phyloP scores from a whole-genome alignment of 2,888 invertebrate species.

The Caenorhabditis sp. region DNA sequence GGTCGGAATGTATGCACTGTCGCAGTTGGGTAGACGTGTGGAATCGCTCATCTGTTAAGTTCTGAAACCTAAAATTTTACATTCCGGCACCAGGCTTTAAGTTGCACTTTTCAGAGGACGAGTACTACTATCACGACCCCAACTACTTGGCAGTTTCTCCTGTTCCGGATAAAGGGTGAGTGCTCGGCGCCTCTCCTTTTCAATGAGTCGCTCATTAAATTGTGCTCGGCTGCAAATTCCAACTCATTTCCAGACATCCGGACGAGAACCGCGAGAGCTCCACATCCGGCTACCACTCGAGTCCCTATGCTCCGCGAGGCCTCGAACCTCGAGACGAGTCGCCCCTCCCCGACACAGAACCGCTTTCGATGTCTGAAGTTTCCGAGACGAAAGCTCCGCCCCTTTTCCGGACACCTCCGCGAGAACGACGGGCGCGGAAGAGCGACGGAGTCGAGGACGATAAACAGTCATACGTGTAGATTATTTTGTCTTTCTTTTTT shows the following conservation, averaged over 20 bases:
- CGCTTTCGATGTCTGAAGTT: slow-evolving; percentile 53
- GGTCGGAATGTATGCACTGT: no score
- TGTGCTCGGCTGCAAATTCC: background rate
- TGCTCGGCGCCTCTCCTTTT: no score
- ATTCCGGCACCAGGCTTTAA: background rate
- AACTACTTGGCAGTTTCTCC: slow-evolving; percentile 17
- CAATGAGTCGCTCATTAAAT: slow-evolving; percentile 6
- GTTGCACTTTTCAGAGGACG: slow-evolving; percentile 23
- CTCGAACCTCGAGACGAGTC: slow-evolving; percentile 28
- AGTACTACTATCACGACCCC: slow-evolving; percentile 27
- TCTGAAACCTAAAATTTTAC: background rate
- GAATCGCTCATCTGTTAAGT: background rate
- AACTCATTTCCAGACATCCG: background rate
- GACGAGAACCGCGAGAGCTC: slow-evolving; percentile 29
- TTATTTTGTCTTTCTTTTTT: slow-evolving; percentile 11
- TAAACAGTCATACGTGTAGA: slow-evolving; percentile 58
- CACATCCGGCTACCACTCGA: slow-evolving; percentile 41
- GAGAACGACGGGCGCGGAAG: slow-evolving; percentile 8
- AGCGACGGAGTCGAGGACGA: slow-evolving; percentile 29
- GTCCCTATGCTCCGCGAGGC: slow-evolving; percentile 16
- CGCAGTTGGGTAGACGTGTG: no score
- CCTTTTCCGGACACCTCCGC: slow-evolving; percentile 40
- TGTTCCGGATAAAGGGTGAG: slow-evolving; percentile 3
- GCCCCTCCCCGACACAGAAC: slow-evolving; percentile 41
- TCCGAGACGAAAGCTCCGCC: slow-evolving; percentile 46